Conservation (phyloP, 30 jellyfish, hydroid and myxozoan genomes). For the Aurelia sp. region DNA sequence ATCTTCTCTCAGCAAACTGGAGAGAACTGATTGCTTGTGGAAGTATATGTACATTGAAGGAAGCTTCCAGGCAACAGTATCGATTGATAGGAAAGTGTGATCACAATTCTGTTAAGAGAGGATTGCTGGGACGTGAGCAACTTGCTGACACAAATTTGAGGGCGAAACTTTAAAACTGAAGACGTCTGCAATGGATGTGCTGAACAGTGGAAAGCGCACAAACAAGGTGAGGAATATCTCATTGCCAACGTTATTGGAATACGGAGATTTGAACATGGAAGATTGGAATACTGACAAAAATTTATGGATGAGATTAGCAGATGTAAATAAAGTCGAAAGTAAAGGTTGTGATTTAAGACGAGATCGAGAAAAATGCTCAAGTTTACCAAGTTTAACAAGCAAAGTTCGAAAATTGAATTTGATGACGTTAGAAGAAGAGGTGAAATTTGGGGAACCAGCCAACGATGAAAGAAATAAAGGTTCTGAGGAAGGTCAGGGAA, state of each 20-base stretch:
- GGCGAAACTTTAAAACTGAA: no score
- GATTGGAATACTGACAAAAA: conserved; percentile 25
- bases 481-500: not conserved
- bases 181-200: not conserved
- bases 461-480: not conserved
- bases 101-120: no score
- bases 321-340: not conserved
- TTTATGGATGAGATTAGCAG: conserved; percentile 12
- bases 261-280: conserved; percentile 16
- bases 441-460: not conserved
- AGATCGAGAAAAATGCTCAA: not conserved
- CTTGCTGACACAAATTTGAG: no score
- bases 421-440: not conserved
- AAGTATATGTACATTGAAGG: no score
- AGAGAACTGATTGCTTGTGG: no score
- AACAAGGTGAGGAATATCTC: conserved; percentile 16
- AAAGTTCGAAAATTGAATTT: not conserved
- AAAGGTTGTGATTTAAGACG: not conserved
- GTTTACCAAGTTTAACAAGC: conserved; percentile 10
- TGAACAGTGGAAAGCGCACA: not conserved
- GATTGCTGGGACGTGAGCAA: no score
- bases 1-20: no score
- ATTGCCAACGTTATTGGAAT: conserved; percentile 53
- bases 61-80: no score
- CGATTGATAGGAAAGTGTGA: no score